These are phyloP conservation scores for Cephalopholis sonnerati DNA, from an alignment of 2,113 vertebrate genomes.

Conservation along the genomic window DNA sequence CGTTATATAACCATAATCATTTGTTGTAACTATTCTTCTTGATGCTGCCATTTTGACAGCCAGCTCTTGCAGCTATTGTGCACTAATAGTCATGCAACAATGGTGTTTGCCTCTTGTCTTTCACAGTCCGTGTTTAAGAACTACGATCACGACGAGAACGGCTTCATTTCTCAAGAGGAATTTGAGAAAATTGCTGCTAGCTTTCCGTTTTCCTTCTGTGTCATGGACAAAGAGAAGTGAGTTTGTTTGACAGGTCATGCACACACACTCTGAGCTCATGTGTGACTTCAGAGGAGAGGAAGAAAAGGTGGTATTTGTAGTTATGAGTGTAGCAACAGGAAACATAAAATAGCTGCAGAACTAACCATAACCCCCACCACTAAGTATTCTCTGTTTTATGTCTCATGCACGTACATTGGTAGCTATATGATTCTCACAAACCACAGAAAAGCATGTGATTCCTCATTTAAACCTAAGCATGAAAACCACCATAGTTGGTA, in stretches of 20 bases:
- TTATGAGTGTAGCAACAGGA: constrained; percentile 66
- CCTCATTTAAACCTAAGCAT: background rate
- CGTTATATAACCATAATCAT: constrained; percentile 43
- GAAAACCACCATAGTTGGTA: background rate
- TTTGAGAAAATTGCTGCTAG: constrained; percentile 98
- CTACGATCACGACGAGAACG: constrained; percentile 95
- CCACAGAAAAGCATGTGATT: background rate
- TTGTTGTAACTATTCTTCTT: constrained; percentile 45
- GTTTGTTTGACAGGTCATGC: constrained; percentile 60
- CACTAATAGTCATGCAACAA: constrained; percentile 22
- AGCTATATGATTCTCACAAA: background rate
- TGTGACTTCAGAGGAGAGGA: constrained; percentile 50
- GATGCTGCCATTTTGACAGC: constrained; percentile 40
- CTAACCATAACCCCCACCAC: constrained; percentile 41
- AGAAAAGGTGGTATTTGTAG: constrained; percentile 69
- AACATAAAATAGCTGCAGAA: constrained; percentile 54
- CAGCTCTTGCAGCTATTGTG: constrained; percentile 45
- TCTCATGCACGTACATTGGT: background rate
- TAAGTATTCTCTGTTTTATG: constrained; percentile 1
- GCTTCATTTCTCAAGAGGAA: constrained; percentile 96
- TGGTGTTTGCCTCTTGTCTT: constrained; percentile 46
- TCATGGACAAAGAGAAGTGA: constrained; percentile 97
- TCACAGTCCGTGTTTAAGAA: constrained; percentile 97
- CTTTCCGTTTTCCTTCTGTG: constrained; percentile 97
- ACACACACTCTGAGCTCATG: background rate